Percentiles rank a stretch among this genome's conserved stretches.
These are phyloP conservation scores for Drosophila tristis DNA, from an alignment of 1,140 invertebrate species.

Conservation along the genomic window DNA sequence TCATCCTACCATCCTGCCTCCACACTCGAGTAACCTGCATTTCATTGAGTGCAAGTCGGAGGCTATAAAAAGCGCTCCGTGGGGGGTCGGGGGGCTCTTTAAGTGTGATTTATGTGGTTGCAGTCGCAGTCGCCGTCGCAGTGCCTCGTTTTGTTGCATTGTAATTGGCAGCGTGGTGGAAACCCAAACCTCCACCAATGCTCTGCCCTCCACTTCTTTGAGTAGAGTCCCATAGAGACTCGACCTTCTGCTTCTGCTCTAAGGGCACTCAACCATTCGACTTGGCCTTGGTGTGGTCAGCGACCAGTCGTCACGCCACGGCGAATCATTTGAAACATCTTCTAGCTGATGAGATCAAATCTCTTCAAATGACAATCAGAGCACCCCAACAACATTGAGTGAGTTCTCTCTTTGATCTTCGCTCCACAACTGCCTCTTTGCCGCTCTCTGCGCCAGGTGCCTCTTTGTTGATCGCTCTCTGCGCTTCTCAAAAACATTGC, in stretches of 20 bases:
- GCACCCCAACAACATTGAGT: not conserved
- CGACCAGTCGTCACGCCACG: conserved; percentile 20
- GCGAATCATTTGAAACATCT: conserved; percentile 3
- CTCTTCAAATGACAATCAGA: conserved; percentile 13
- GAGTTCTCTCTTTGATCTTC: too few relatives aligned
- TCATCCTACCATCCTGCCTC: not conserved
- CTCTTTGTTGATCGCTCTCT: not conserved
- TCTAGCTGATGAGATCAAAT: too few relatives aligned
- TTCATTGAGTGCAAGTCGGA: conserved; percentile 19
- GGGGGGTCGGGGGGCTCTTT: conserved; percentile 30
- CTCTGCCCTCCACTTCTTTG: not conserved
- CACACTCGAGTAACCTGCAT: conserved; percentile 34
- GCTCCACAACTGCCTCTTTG: too few relatives aligned
- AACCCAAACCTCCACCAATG: not conserved
- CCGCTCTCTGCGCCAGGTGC: not conserved
- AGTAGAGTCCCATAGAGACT: conserved; percentile 8
- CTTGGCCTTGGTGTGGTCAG: conserved; percentile 24
- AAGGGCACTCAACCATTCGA: conserved; percentile 19
- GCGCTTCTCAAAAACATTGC: not conserved
- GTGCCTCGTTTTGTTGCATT: conserved; percentile 34
- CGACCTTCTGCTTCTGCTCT: conserved; percentile 25
- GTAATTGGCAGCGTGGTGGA: conserved; percentile 27
- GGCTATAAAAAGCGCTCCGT: conserved; percentile 23
- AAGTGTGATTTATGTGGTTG: conserved; percentile 68
- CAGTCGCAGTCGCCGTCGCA: conserved; percentile 11